phyloP scores from a whole-genome alignment of 2,797 vertebrate genomes.

The Paratrypauchen microcephalus region DNA sequence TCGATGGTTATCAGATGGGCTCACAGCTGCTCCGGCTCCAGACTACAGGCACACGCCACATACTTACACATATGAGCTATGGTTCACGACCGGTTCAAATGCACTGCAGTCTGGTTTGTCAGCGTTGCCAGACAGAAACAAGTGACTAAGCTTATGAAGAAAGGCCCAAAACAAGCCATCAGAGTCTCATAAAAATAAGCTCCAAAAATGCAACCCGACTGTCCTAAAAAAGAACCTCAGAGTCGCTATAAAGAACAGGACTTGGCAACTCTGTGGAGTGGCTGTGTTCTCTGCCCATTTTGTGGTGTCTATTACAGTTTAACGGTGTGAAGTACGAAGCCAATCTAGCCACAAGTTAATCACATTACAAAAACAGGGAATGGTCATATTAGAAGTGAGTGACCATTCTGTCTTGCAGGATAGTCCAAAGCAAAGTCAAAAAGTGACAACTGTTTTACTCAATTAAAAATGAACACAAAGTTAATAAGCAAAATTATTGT shows the following conservation, averaged over 20 bases:
- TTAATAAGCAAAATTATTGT: too few species aligned
- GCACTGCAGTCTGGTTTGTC: not conserved
- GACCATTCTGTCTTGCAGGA: too few species aligned
- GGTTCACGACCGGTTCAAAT: constrained; percentile 20
- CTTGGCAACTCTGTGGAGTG: not conserved
- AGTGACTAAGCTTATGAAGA: too few species aligned
- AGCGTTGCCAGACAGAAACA: too few species aligned
- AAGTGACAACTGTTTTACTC: not conserved
- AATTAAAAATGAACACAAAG: too few species aligned
- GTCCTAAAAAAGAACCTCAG: too few species aligned
- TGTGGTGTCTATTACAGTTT: not conserved
- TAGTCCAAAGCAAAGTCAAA: not conserved
- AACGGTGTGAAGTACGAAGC: not conserved
- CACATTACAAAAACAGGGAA: not conserved
- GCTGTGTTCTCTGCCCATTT: not conserved
- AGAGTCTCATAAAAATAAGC: too few species aligned
- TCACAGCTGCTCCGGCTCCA: constrained; percentile 10
- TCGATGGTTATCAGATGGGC: constrained; percentile 3
- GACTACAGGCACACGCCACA: constrained; percentile 14
- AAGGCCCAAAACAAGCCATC: too few species aligned
- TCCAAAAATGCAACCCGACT: too few species aligned
- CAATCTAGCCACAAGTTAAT: not conserved
- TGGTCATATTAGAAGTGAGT: not conserved
- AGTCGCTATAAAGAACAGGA: too few species aligned
- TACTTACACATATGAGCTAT: constrained; percentile 10